Conservation (phyloP, 1,140 invertebrate genomes). For the Zaprionus vittiger region DNA sequence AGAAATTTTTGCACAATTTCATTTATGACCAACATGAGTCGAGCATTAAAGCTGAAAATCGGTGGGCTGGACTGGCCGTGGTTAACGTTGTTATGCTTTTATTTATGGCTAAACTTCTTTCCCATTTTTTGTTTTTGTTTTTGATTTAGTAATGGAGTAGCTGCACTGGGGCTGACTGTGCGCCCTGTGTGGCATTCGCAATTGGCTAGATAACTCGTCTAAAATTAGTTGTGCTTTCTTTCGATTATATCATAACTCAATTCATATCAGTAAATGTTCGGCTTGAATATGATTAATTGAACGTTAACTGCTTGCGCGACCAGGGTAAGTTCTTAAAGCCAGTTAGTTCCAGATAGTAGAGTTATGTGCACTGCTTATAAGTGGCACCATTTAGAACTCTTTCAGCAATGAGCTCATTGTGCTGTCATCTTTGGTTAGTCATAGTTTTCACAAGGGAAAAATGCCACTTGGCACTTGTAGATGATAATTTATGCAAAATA, state of each 20-base stretch:
- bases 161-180: neutral
- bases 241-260: slow-evolving; percentile 49
- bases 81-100: slow-evolving; percentile 38
- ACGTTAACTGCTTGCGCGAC: slow-evolving; percentile 12
- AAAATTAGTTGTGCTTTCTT: slow-evolving; percentile 58
- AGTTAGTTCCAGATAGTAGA: slow-evolving; percentile 24
- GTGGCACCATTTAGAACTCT: slow-evolving; percentile 4
- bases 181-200: slow-evolving; percentile 50
- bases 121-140: neutral
- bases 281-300: slow-evolving; percentile 64
- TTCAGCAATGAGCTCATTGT: slow-evolving; percentile 32
- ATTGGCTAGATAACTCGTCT: slow-evolving; percentile 35
- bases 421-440: slow-evolving; percentile 43
- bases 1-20: slow-evolving; percentile 58
- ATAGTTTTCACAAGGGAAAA: slow-evolving; percentile 1
- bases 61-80: slow-evolving; percentile 29
- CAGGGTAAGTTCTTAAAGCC: slow-evolving; percentile 11
- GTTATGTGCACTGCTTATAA: neutral
- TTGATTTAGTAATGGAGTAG: slow-evolving; percentile 4
- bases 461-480: neutral
- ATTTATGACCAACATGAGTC: slow-evolving; percentile 48
- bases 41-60: slow-evolving; percentile 28
- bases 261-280: slow-evolving; percentile 47
- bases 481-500: neutral
- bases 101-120: slow-evolving; percentile 37